Conservation (phyloP, 2,888 invertebrate species). For the Panorpa germanica region DNA sequence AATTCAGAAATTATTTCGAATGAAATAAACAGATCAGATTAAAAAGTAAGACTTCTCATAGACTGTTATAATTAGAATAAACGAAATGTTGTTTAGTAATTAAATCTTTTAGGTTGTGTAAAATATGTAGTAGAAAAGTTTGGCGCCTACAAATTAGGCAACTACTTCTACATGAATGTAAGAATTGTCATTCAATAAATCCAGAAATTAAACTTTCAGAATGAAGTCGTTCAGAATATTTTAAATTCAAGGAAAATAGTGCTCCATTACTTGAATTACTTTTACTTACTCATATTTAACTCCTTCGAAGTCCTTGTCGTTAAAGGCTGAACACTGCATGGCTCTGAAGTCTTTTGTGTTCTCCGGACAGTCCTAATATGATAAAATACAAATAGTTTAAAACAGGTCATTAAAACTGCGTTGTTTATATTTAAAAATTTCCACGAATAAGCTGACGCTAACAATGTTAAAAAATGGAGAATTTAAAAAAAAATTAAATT, state of each 20-base stretch:
- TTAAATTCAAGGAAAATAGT: too few species aligned
- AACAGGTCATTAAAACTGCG: conserved; percentile 1
- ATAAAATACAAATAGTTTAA: conserved; percentile 6
- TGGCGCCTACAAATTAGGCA: too few species aligned
- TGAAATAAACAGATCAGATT: too few species aligned
- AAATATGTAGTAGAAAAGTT: too few species aligned
- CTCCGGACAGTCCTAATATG: conserved; percentile 56
- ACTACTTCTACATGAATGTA: too few species aligned
- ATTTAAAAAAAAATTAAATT: conserved; percentile 7
- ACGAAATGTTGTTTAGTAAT: conserved; percentile 8
- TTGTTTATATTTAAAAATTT: not conserved
- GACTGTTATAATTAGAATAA: conserved; percentile 4
- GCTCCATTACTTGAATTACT: too few species aligned
- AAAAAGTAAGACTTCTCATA: too few species aligned
- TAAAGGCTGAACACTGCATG: conserved; percentile 76
- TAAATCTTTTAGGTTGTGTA: too few species aligned
- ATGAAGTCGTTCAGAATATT: too few species aligned
- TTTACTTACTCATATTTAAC: conserved; percentile 60
- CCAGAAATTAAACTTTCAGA: too few species aligned
- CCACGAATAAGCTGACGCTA: not conserved
- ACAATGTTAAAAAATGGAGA: conserved; percentile 2
- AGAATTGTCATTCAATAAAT: too few species aligned
- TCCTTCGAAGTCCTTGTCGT: conserved; percentile 65
- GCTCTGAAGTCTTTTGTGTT: conserved; percentile 63
- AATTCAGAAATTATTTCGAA: conserved; percentile 10